These are phyloP conservation scores for Erethizon dorsatum DNA, from an alignment of 2,797 vertebrate species.

Conservation along the genomic window DNA sequence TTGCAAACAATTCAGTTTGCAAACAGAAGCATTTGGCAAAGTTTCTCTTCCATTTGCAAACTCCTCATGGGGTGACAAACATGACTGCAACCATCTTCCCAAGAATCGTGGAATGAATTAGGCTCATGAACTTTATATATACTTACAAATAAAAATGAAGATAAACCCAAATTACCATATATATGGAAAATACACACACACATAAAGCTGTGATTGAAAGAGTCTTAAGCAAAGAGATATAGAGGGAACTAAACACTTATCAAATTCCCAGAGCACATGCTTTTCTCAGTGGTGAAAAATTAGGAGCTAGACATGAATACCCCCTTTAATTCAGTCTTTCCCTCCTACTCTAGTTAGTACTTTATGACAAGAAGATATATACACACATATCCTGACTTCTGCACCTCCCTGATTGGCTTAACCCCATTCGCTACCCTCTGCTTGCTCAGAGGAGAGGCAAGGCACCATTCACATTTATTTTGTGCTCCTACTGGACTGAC, in stretches of 20 bases:
- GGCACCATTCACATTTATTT: neutral
- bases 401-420: neutral
- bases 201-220: neutral
- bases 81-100: neutral
- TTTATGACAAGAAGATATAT: neutral
- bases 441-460: neutral
- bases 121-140: neutral
- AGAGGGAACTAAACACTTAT: neutral
- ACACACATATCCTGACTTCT: neutral
- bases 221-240: neutral
- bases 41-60: neutral
- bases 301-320: neutral
- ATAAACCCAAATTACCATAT: too few species aligned
- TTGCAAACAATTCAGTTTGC: neutral
- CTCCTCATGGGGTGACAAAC: neutral
- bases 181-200: neutral
- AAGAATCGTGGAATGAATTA: neutral
- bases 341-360: neutral
- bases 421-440: neutral
- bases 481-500: too few species aligned
- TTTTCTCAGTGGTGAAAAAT: neutral
- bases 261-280: neutral
- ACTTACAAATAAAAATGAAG: neutral
- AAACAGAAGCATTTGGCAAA: neutral
- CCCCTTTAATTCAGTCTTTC: neutral